phyloP scores from a whole-genome alignment of 2,797 vertebrate species.

The Phataginus tricuspis region DNA sequence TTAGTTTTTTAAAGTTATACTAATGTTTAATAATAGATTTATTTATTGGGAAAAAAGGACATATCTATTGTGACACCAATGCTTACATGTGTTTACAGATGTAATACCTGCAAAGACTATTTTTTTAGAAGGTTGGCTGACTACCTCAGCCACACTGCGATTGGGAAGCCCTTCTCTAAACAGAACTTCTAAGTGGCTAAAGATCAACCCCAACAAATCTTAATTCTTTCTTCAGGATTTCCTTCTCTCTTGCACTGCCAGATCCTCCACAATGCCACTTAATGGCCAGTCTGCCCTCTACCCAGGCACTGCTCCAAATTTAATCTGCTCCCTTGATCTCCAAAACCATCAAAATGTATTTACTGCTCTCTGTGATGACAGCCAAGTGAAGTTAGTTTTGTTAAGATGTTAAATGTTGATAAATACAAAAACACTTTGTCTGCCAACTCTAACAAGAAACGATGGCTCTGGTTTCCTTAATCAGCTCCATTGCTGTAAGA shows the following conservation, averaged over 20 bases:
- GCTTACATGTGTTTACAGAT: background rate
- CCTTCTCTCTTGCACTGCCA: accelerated
- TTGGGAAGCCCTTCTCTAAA: background rate
- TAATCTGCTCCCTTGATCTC: background rate
- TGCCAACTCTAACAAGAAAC: background rate
- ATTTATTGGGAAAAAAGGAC: background rate
- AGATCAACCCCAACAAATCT: background rate
- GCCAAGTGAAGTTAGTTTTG: background rate
- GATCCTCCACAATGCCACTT: background rate
- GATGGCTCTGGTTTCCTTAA: background rate
- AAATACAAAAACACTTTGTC: background rate
- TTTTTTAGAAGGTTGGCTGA: background rate
- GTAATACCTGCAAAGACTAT: background rate
- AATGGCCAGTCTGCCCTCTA: background rate
- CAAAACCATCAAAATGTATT: background rate
- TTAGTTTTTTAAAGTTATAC: background rate
- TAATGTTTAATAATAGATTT: background rate
- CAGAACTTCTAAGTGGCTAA: background rate
- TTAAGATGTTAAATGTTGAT: background rate
- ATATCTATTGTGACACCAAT: background rate
- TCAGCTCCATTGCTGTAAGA: background rate
- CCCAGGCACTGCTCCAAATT: background rate
- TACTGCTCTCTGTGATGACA: background rate
- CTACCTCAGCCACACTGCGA: background rate
- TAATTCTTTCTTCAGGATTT: background rate